phyloP scores from a whole-genome alignment of 2,113 vertebrate species.

The Chloropsis cyanopogon region DNA sequence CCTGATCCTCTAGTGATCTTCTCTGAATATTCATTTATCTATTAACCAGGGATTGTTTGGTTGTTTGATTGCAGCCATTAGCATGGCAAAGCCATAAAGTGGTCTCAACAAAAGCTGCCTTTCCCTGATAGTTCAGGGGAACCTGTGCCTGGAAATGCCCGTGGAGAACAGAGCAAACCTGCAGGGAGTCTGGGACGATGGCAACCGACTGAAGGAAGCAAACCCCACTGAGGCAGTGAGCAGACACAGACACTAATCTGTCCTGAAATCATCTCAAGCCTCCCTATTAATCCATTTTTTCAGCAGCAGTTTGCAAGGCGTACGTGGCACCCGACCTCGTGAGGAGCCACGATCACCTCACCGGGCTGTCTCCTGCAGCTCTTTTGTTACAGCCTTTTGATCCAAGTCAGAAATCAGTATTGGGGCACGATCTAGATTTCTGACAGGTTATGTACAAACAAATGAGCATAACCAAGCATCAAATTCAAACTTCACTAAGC shows the following conservation, averaged over 20 bases:
- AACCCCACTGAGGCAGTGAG: neutral
- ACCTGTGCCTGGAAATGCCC: neutral
- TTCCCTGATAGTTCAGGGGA: neutral
- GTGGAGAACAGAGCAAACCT: fast-evolving
- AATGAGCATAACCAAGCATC: neutral
- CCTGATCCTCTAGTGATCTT: too few relatives aligned
- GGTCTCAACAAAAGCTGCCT: neutral
- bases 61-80: neutral
- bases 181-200: fast-evolving
- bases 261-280: neutral
- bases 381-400: neutral
- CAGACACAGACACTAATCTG: neutral
- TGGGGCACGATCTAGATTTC: neutral
- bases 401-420: neutral
- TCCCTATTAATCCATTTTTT: neutral
- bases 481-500: neutral
- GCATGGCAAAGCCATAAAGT: fast-evolving
- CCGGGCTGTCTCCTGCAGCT: neutral
- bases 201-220: neutral
- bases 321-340: fast-evolving
- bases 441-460: neutral
- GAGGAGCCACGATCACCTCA: fast-evolving
- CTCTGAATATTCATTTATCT: neutral
- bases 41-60: neutral
- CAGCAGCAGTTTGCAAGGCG: fast-evolving